Evolutionary conservation across 2,888 invertebrate genomes (phyloP).

Genomic region (Cephus pulcher): DNA sequence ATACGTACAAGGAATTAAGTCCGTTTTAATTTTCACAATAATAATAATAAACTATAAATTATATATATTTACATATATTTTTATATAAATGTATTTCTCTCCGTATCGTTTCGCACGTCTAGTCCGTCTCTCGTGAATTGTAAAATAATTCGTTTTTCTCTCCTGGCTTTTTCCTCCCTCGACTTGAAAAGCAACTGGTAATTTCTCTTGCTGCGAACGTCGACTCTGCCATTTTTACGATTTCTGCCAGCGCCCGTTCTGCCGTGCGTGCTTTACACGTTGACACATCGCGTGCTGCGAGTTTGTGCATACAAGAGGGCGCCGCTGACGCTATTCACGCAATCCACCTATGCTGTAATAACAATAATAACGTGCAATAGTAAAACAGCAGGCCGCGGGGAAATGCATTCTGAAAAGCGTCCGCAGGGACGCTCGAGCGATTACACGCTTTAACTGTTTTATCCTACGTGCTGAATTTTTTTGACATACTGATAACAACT

Average conservation of each 20-base stretch:
- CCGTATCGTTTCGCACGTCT: background rate
- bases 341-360: constrained; percentile 20
- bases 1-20: background rate
- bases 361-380: constrained; percentile 25
- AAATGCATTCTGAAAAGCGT: constrained; percentile 29
- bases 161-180: background rate
- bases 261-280: constrained; percentile 22
- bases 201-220: background rate
- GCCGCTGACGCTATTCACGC: constrained; percentile 26
- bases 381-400: constrained; percentile 20
- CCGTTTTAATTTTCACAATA: background rate
- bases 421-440: constrained; percentile 21
- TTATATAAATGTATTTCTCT: background rate
- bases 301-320: constrained; percentile 9
- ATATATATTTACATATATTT: background rate
- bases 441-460: constrained; percentile 29
- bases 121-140: background rate
- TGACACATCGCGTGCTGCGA: constrained; percentile 33
- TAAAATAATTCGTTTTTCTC: background rate
- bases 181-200: background rate
- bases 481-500: constrained; percentile 15
- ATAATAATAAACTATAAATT: background rate
- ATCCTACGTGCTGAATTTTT: constrained; percentile 28
- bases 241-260: constrained; percentile 15
- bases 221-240: constrained; percentile 12